These are phyloP conservation scores for Hippocampus mohnikei DNA, from an alignment of 2,113 vertebrate genomes.

Conservation along the genomic window DNA sequence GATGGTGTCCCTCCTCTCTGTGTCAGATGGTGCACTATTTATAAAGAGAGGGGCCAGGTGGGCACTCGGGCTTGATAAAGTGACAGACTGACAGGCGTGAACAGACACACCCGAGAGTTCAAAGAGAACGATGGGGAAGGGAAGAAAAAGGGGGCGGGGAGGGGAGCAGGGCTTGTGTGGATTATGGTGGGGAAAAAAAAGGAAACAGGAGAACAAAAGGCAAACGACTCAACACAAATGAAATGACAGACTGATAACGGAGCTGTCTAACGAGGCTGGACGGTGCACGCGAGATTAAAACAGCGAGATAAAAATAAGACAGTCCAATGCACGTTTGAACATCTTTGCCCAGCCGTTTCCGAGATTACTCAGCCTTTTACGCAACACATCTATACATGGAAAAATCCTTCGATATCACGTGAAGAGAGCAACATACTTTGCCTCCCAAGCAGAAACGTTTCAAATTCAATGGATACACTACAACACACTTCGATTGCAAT, in stretches of 20 bases:
- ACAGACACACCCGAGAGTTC: slow-evolving; percentile 33
- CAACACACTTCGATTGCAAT: neutral
- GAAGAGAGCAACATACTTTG: neutral
- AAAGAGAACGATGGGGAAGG: slow-evolving; percentile 1
- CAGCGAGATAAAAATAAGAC: neutral
- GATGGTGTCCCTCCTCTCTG: slow-evolving; percentile 12
- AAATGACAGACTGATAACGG: slow-evolving; percentile 31
- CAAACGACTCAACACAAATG: slow-evolving; percentile 12
- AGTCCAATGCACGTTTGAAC: too few relatives aligned
- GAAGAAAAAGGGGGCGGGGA: slow-evolving; percentile 2
- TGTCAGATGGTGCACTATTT: slow-evolving; percentile 31
- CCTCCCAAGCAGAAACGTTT: neutral
- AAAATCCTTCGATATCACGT: neutral
- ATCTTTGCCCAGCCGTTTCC: neutral
- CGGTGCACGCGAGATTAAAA: slow-evolving; percentile 5
- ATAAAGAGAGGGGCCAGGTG: slow-evolving; percentile 16
- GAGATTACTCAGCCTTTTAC: neutral
- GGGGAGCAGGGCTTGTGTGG: neutral
- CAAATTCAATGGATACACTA: neutral
- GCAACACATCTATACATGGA: neutral
- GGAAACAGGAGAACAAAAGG: slow-evolving; percentile 13
- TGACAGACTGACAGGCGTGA: slow-evolving; percentile 38
- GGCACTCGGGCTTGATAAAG: slow-evolving; percentile 26
- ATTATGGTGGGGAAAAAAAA: neutral
- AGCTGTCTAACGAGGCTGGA: slow-evolving; percentile 22